These are phyloP conservation scores for Podotricha telesiphe DNA, from an alignment of 2,888 invertebrate genomes.

Conservation along the genomic window DNA sequence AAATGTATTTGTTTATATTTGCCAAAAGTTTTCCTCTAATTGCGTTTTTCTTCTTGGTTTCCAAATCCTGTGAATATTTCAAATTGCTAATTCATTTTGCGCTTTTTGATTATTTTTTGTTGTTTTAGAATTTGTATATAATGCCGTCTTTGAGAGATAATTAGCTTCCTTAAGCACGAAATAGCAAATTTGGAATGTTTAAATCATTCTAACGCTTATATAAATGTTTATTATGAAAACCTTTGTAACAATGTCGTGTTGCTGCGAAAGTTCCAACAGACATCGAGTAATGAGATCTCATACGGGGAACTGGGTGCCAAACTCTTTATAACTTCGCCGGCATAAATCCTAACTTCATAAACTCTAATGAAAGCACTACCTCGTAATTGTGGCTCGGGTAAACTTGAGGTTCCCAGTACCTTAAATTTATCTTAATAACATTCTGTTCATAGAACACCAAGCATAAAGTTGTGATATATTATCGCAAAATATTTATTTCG, in stretches of 20 bases:
- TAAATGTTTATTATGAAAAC: constrained; percentile 22
- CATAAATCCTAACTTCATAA: constrained; percentile 59
- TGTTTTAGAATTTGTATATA: not conserved
- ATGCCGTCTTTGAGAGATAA: not conserved
- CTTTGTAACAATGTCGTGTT: constrained; percentile 6
- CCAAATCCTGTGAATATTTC: constrained; percentile 1
- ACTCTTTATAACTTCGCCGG: constrained; percentile 40
- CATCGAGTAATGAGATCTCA: constrained; percentile 24
- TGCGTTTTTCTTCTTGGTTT: constrained; percentile 14
- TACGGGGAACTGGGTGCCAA: constrained; percentile 33
- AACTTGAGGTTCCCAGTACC: constrained; percentile 34
- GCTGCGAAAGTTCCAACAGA: constrained; percentile 15
- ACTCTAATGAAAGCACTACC: constrained; percentile 57
- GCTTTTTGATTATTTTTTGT: not conserved
- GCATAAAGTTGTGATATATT: constrained; percentile 13
- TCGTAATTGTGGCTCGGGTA: constrained; percentile 52
- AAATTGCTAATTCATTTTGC: not conserved
- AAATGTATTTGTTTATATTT: constrained; percentile 39
- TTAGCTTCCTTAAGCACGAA: not conserved
- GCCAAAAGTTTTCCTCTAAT: constrained; percentile 25
- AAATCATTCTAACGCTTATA: not conserved
- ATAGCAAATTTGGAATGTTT: not conserved
- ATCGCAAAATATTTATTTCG: not conserved
- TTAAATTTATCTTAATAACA: constrained; percentile 32
- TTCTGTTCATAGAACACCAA: constrained; percentile 24